These are phyloP conservation scores for Linyphia triangularis DNA, from an alignment of 2,888 invertebrate genomes.

Conservation along the genomic window DNA sequence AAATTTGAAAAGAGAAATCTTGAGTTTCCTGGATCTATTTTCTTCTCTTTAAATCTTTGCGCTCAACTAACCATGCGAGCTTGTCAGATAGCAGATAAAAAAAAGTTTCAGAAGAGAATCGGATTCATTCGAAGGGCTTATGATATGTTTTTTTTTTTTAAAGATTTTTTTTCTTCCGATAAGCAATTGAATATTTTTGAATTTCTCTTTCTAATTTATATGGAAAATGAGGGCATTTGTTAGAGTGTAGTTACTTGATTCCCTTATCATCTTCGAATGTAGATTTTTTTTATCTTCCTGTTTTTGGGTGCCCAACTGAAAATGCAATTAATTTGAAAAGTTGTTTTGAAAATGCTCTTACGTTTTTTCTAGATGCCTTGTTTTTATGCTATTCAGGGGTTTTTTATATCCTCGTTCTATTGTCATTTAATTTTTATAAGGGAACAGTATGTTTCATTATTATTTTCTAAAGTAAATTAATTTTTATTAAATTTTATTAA, in stretches of 20 bases:
- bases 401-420: too few relatives aligned
- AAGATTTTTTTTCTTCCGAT: slow-evolving; percentile 23
- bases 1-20: slow-evolving; percentile 50
- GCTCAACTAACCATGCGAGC: slow-evolving; percentile 37
- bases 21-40: slow-evolving; percentile 47
- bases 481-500: too few relatives aligned
- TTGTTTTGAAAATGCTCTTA: neutral
- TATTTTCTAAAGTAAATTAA: too few relatives aligned
- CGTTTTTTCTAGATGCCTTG: too few relatives aligned
- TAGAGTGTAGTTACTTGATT: neutral
- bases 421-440: too few relatives aligned
- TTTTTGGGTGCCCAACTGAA: neutral
- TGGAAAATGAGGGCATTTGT: slow-evolving; percentile 6
- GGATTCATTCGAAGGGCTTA: slow-evolving; percentile 11
- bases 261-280: neutral
- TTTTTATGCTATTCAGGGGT: too few relatives aligned
- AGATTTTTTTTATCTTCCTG: neutral
- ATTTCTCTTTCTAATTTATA: slow-evolving; percentile 36
- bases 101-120: slow-evolving; percentile 30
- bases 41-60: slow-evolving; percentile 50
- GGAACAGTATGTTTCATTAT: too few relatives aligned
- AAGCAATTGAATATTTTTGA: slow-evolving; percentile 35
- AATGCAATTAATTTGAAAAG: slow-evolving; percentile 1
- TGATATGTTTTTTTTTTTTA: slow-evolving; percentile 31
- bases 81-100: slow-evolving; percentile 18